Conservation (phyloP, 2,888 invertebrate species). For the Caenorhabditis afra region DNA sequence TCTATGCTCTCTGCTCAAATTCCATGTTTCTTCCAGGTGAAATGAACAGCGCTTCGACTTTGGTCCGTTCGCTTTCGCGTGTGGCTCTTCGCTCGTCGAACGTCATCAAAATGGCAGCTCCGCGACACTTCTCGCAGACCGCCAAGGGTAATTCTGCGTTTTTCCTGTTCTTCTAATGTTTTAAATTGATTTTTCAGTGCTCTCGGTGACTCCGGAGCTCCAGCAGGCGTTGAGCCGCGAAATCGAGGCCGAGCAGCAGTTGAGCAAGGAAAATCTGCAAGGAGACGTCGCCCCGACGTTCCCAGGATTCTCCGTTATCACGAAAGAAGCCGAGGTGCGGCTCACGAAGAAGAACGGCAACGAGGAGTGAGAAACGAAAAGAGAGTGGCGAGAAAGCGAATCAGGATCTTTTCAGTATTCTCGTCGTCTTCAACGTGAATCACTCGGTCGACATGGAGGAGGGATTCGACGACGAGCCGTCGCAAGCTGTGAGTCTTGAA, state of each 20-base stretch:
- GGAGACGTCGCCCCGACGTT: constrained; percentile 84
- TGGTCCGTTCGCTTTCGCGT: constrained; percentile 49
- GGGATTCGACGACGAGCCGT: constrained; percentile 69
- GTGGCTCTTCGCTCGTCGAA: constrained; percentile 53
- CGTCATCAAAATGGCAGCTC: constrained; percentile 19
- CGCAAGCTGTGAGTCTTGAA: constrained; percentile 25
- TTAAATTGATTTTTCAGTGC: constrained; percentile 39
- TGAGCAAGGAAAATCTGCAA: constrained; percentile 74
- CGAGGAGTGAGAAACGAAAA: constrained; percentile 83
- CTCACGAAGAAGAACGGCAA: constrained; percentile 83
- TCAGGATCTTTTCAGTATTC: constrained; percentile 84
- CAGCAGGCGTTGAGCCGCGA: constrained; percentile 94
- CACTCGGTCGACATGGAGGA: constrained; percentile 91
- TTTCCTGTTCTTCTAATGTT: neutral
- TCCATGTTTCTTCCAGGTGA: constrained; percentile 22
- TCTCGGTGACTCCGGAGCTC: constrained; percentile 82
- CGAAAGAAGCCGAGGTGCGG: constrained; percentile 90
- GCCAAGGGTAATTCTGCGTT: constrained; percentile 33
- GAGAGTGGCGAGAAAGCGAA: too few species aligned
- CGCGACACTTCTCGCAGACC: constrained; percentile 42
- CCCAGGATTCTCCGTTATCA: constrained; percentile 88
- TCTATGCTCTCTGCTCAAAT: neutral
- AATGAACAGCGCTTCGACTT: constrained; percentile 49
- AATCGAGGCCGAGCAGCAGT: constrained; percentile 89
- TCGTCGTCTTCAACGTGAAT: constrained; percentile 92